Conservation (phyloP, 1,140 invertebrate species). For the Centruroides sculpturatus region DNA sequence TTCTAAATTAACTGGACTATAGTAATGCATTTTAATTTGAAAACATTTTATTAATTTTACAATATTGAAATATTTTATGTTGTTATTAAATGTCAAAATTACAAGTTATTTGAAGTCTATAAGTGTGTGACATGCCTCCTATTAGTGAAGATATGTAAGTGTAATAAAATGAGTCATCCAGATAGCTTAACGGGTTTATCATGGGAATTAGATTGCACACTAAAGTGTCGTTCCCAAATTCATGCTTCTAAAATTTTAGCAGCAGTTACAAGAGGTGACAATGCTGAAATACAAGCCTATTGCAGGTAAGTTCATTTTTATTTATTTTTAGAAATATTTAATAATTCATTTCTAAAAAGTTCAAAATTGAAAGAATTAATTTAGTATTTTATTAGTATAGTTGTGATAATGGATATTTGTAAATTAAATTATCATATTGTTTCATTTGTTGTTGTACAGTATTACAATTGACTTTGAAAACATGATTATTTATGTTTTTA, state of each 20-base stretch:
- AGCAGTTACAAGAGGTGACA: neutral
- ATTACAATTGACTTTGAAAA: no score
- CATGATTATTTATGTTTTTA: no score
- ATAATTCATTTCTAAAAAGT: no score
- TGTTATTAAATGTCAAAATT: neutral
- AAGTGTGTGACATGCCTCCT: neutral
- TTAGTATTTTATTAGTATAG: no score
- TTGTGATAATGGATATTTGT: no score
- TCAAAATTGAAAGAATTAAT: no score
- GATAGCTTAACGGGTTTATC: neutral
- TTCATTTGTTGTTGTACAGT: no score
- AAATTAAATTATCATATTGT: no score
- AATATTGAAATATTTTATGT: constrained; percentile 24
- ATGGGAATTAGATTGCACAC: constrained; percentile 8
- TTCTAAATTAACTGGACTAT: no score
- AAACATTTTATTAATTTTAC: constrained; percentile 57
- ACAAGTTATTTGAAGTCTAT: no score
- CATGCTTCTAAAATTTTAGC: constrained; percentile 8
- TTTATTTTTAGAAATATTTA: neutral
- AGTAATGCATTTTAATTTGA: constrained; percentile 31
- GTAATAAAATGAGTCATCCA: neutral
- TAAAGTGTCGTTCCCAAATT: constrained; percentile 6
- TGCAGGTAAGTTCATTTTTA: neutral
- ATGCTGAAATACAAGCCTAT: constrained; percentile 3
- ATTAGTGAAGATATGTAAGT: neutral